Base-by-base conservation (phyloP, 1,140 invertebrate species). In the Ectropis grisescens region DNA sequence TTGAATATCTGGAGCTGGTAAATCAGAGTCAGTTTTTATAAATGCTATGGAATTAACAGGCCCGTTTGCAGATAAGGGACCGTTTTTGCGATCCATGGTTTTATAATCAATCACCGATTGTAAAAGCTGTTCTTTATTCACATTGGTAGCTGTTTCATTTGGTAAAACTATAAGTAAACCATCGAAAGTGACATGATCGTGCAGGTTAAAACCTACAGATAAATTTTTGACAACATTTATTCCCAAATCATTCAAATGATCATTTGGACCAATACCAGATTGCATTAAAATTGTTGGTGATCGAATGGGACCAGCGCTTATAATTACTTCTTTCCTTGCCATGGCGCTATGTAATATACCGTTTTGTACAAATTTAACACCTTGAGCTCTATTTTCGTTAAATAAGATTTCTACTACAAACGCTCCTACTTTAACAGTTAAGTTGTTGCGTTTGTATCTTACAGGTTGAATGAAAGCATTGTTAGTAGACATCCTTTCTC, bases 151-250 rank as follows among this genome's bases (percentile, higher is more conserved):
- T 68, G 92, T 91, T 55, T 86, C 35, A 14, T 89, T 88, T 0
- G 66, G 53, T 9, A 88, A 23, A 15, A 60, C 60, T 30, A 86
- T 76, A 0, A 88, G 47, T 0, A 87, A 33, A 1, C 85, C 85
- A 36, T 84, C 82, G n/a, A 83, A 84, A 0, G 86, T 86, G 0
- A 75, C 68, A 53, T 95, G 93, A 66, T 94, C 92, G 53, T 93
- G 91, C 0, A 95, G 75, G 69, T 95, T 95, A 16, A 90, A 74
- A 0, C 94, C 93, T 22, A 87, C 90, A 19, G 74, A 83, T 6
- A 89, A 65, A 60, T 90, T 84, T 47, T 87, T 67, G n/a, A 90
- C 68, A 0, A 89, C 82, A 14, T 84, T 66, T 24, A 89, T 88
- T 10, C 64, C 54, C 50, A 82, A 83, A 68, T 75, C 83, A 79